Evolutionary conservation across 2,888 invertebrate species (phyloP).

Genomic region (Eupithecia centaureata): DNA sequence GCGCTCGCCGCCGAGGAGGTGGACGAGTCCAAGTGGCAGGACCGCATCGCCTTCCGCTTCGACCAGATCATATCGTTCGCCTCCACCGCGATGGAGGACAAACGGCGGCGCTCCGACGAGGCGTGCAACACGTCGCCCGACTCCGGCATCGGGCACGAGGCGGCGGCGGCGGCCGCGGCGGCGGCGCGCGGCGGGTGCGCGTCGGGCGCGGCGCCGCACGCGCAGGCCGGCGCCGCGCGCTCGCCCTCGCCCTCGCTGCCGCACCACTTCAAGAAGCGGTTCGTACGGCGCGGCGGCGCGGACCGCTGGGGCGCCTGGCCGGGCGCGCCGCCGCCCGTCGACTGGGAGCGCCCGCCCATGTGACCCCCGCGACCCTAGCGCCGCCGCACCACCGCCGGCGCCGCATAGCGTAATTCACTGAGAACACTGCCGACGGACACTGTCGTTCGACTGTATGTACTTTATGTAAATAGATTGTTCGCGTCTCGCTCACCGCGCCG

Average conservation of each 20-base stretch:
- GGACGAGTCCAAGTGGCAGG: constrained; percentile 95
- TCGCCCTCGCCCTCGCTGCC: constrained; percentile 66
- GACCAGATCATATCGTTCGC: constrained; percentile 97
- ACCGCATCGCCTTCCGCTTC: constrained; percentile 96
- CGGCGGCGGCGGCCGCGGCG: constrained; percentile 72
- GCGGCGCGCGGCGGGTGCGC: constrained; percentile 49
- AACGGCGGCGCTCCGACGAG: constrained; percentile 92
- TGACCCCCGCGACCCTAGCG: constrained; percentile 70
- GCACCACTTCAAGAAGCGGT: constrained; percentile 92
- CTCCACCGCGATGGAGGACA: constrained; percentile 94
- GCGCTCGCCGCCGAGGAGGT: constrained; percentile 85
- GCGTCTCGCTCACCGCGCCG: constrained; percentile 42
- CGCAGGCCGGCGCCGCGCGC: constrained; percentile 68
- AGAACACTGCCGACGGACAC: constrained; percentile 38
- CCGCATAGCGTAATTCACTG: constrained; percentile 44
- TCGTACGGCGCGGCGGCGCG: constrained; percentile 87
- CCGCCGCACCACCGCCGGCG: constrained; percentile 47
- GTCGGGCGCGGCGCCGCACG: constrained; percentile 63
- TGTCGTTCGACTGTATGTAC: constrained; percentile 38
- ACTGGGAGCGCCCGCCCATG: constrained; percentile 81
- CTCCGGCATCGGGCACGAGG: constrained; percentile 90
- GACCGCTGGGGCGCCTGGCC: constrained; percentile 85
- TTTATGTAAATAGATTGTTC: constrained; percentile 53
- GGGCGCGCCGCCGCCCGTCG: constrained; percentile 74
- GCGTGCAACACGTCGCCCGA: constrained; percentile 94